These are phyloP conservation scores for Aplocera efformata DNA, from an alignment of 2,888 invertebrate genomes.

Conservation along the genomic window DNA sequence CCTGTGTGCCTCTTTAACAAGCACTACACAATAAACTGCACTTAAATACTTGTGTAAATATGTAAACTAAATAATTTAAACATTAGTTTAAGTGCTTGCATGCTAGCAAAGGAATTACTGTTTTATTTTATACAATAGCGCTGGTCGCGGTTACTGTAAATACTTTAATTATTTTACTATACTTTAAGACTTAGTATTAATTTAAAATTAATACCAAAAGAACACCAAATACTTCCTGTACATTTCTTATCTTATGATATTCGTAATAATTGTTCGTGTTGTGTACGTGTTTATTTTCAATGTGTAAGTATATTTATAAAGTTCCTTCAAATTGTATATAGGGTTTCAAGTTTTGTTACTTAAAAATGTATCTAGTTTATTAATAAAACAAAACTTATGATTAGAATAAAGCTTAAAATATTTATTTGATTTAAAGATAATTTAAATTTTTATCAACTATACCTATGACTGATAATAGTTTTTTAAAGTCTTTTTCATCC, in stretches of 20 bases:
- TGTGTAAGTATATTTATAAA: slow-evolving; percentile 28
- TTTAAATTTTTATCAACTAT: slow-evolving; percentile 38
- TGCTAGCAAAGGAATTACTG: slow-evolving; percentile 18
- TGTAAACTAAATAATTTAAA: slow-evolving; percentile 17
- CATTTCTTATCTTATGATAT: slow-evolving; percentile 68
- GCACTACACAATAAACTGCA: slow-evolving; percentile 62
- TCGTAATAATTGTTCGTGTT: slow-evolving; percentile 34
- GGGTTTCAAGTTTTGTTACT: slow-evolving; percentile 16
- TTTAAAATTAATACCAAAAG: slow-evolving; percentile 52
- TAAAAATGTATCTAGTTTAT: slow-evolving; percentile 22
- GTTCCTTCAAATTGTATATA: slow-evolving; percentile 30
- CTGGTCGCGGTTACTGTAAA: slow-evolving; percentile 53
- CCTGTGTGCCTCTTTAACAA: slow-evolving; percentile 70
- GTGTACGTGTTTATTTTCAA: slow-evolving; percentile 25
- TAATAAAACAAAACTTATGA: slow-evolving; percentile 34
- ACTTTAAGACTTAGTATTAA: slow-evolving; percentile 29
- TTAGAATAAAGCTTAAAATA: slow-evolving; percentile 27
- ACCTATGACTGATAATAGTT: slow-evolving; percentile 73
- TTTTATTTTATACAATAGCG: slow-evolving; percentile 40
- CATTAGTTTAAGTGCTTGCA: slow-evolving; percentile 19
- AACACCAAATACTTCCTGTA: slow-evolving; percentile 70
- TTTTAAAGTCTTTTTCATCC: slow-evolving; percentile 48
- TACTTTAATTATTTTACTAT: slow-evolving; percentile 31
- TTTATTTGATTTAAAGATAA: slow-evolving; percentile 23
- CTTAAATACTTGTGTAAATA: slow-evolving; percentile 27